Percentiles rank a stretch among this genome's conserved stretches.
Evolutionary conservation across 2,888 invertebrate genomes (phyloP).

Genomic region (Oegoconia quadripuncta): DNA sequence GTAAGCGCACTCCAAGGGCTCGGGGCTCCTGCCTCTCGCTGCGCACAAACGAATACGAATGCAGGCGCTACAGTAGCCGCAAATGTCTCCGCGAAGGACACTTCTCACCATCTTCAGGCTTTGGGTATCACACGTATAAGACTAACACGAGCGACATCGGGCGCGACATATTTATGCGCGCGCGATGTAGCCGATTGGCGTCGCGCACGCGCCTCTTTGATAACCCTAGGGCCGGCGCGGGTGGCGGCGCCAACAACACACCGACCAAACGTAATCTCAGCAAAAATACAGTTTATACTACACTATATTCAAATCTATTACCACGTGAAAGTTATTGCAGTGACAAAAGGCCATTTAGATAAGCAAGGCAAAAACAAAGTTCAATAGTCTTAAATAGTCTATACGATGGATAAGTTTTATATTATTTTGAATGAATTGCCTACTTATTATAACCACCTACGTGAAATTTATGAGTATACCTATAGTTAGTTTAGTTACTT

Average conservation of each 20-base stretch:
- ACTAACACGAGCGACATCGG: slow-evolving; percentile 43
- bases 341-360: slow-evolving; percentile 15
- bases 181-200: slow-evolving; percentile 35
- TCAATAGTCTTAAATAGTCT: slow-evolving; percentile 8
- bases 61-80: slow-evolving; percentile 72
- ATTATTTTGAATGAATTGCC: too few relatives aligned
- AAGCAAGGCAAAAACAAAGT: background rate
- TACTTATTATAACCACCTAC: too few relatives aligned
- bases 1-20: slow-evolving; percentile 68
- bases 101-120: slow-evolving; percentile 56
- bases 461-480: too few relatives aligned
- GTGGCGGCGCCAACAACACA: slow-evolving; percentile 19
- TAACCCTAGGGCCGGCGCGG: slow-evolving; percentile 68
- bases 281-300: slow-evolving; percentile 6
- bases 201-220: slow-evolving; percentile 70
- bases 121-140: slow-evolving; percentile 39
- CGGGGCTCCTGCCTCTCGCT: slow-evolving; percentile 64
- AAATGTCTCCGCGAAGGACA: slow-evolving; percentile 54
- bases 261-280: background rate
- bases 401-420: background rate
- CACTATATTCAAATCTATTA: background rate
- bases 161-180: slow-evolving; percentile 56
- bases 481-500: too few relatives aligned
- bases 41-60: slow-evolving; percentile 61
- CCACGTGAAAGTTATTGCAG: slow-evolving; percentile 5